Percentiles rank a stretch among this genome's conserved stretches.
These are phyloP conservation scores for Galendromus occidentalis DNA, from an alignment of 1,140 invertebrate species.

Conservation along the genomic window DNA sequence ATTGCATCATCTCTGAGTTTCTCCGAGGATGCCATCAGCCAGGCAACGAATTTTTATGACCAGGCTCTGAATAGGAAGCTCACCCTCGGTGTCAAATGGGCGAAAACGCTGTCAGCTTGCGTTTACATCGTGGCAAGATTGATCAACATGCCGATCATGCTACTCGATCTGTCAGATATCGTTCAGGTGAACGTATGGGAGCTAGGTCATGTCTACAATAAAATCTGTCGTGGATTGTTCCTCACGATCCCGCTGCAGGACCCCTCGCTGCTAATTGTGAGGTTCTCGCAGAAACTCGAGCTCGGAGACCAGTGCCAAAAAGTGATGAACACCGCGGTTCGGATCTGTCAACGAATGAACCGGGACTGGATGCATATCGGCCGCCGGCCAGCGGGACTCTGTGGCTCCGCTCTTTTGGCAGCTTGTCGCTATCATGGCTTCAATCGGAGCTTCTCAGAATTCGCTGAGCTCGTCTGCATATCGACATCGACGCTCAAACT, in stretches of 20 bases:
- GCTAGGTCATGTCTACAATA: constrained; percentile 74
- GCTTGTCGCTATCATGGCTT: constrained; percentile 81
- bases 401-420: constrained; percentile 83
- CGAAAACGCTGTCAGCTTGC: constrained; percentile 87
- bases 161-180: constrained; percentile 95
- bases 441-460: constrained; percentile 59
- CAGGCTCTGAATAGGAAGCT: constrained; percentile 70
- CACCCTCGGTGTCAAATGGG: constrained; percentile 68
- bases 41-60: constrained; percentile 87
- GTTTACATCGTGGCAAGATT: constrained; percentile 90
- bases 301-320: constrained; percentile 77
- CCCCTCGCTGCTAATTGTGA: constrained; percentile 77
- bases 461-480: constrained; percentile 86
- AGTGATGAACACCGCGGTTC: constrained; percentile 78
- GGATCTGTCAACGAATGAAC: constrained; percentile 91
- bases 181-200: constrained; percentile 82
- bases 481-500: constrained; percentile 81
- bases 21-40: constrained; percentile 75
- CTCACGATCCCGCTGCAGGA: constrained; percentile 77
- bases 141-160: constrained; percentile 78
- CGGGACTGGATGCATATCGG: constrained; percentile 91
- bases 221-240: constrained; percentile 63
- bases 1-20: constrained; percentile 35
- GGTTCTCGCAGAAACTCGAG: constrained; percentile 82
- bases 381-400: constrained; percentile 78